A percentile compares a stretch with the other conserved stretches of the same genome.
Conservation (phyloP, 2,113 vertebrate genomes). For the Candoia aspera region DNA sequence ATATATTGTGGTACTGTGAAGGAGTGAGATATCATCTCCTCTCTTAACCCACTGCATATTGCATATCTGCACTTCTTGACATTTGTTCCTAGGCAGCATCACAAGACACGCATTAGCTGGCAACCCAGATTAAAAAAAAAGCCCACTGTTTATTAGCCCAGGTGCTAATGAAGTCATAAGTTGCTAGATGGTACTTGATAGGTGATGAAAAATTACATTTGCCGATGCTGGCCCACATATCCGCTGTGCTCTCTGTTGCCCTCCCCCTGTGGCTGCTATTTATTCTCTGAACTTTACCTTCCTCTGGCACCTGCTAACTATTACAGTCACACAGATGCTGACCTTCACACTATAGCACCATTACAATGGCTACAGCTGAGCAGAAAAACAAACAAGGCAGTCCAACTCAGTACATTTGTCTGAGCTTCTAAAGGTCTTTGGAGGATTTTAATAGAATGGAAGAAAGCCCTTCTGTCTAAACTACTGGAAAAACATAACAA, state of each 20-base stretch:
- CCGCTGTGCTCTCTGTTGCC: slow-evolving; percentile 17
- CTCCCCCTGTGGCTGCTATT: slow-evolving; percentile 37
- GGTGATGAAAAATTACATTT: slow-evolving; percentile 53
- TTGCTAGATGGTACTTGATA: slow-evolving; percentile 40
- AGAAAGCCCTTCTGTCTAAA: not conserved
- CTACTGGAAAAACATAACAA: slow-evolving; percentile 10
- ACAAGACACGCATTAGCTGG: slow-evolving; percentile 7
- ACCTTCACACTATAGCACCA: slow-evolving; percentile 43
- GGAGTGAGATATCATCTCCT: not conserved
- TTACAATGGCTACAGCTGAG: slow-evolving; percentile 1
- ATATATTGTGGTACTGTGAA: not conserved
- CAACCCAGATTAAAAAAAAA: slow-evolving; percentile 31
- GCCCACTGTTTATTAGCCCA: slow-evolving; percentile 17
- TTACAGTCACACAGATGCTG: slow-evolving; percentile 47
- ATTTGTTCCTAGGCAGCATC: not conserved
- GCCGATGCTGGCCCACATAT: slow-evolving; percentile 41
- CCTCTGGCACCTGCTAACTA: slow-evolving; percentile 51
- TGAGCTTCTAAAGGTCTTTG: slow-evolving; percentile 1
- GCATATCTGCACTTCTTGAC: not conserved
- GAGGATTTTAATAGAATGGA: not conserved
- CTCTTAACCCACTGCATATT: not conserved
- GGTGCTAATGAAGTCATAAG: slow-evolving; percentile 43
- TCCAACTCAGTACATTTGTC: not conserved
- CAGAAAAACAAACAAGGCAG: slow-evolving; percentile 23
- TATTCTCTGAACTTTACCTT: slow-evolving; percentile 66